phyloP scores from a whole-genome alignment of 2,797 vertebrate genomes.

The Danio aesculapii region DNA sequence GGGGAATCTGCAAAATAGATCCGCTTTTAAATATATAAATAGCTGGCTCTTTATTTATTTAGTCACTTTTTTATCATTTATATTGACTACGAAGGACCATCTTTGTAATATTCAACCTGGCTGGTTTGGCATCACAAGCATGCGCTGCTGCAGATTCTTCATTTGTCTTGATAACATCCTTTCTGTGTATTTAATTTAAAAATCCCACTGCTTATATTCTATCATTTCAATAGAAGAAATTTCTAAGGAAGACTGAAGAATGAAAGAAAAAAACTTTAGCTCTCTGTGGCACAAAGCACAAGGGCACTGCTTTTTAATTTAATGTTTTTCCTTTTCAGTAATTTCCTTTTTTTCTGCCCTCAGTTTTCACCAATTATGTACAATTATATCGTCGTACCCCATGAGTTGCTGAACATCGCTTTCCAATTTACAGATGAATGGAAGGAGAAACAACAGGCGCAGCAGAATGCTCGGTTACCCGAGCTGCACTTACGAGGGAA shows the following conservation, averaged over 20 bases:
- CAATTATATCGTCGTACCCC: conserved; percentile 47
- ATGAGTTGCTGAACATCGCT: conserved; percentile 52
- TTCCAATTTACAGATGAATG: conserved; percentile 77
- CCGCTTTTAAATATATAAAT: conserved; percentile 21
- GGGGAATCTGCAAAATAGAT: conserved; percentile 28
- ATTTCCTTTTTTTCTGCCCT: conserved; percentile 45
- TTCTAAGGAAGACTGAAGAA: conserved; percentile 41
- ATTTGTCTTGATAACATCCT: background rate
- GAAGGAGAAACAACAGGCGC: conserved; percentile 88
- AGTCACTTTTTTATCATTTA: background rate
- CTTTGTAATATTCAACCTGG: background rate
- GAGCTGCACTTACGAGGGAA: conserved; percentile 69
- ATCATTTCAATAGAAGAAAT: conserved; percentile 50
- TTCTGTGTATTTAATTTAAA: conserved; percentile 14
- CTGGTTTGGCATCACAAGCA: background rate
- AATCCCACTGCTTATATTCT: conserved; percentile 38
- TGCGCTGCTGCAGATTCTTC: background rate
- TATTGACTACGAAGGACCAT: background rate
- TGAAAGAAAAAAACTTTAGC: conserved; percentile 23
- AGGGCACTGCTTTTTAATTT: conserved; percentile 72
- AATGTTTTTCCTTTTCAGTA: conserved; percentile 57
- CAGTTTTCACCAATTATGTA: conserved; percentile 60
- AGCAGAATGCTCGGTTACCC: conserved; percentile 87
- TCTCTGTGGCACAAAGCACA: conserved; percentile 69
- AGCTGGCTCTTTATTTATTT: conserved; percentile 32